Conservation (phyloP, 2,888 invertebrate genomes). For the Pecten maximus region DNA sequence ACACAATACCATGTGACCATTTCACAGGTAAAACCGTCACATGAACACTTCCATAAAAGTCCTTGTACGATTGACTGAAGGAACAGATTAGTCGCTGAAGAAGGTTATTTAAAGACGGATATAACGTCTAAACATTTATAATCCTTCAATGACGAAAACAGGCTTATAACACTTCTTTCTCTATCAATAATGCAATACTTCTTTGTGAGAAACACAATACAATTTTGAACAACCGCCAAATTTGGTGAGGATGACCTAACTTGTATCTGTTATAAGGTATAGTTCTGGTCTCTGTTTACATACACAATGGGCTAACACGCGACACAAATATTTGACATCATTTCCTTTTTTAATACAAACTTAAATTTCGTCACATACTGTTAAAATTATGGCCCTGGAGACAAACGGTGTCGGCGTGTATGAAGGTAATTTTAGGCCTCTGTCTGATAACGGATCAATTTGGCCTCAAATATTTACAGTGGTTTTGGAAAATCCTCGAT, state of each 20-base stretch:
- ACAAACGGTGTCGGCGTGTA: neutral
- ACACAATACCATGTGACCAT: neutral
- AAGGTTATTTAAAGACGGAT: conserved; percentile 9
- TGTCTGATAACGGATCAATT: neutral
- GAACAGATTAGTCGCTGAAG: neutral
- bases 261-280: neutral
- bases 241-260: neutral
- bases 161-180: neutral
- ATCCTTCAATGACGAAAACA: neutral
- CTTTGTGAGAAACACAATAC: conserved; percentile 8
- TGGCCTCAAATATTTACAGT: conserved; percentile 14
- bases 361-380: conserved; percentile 20
- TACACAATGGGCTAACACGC: neutral
- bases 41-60: conserved; percentile 26
- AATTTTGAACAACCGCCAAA: conserved; percentile 30
- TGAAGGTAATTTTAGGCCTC: conserved; percentile 1
- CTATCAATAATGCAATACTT: conserved; percentile 15
- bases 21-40: conserved; percentile 9
- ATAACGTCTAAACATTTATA: neutral
- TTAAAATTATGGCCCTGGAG: conserved; percentile 23
- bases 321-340: conserved; percentile 22
- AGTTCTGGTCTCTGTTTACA: neutral
- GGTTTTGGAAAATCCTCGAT: neutral
- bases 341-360: conserved; percentile 13
- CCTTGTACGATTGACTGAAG: neutral